phyloP scores from a whole-genome alignment of 2,888 invertebrate species.

The Stenolophus ochropezus region DNA sequence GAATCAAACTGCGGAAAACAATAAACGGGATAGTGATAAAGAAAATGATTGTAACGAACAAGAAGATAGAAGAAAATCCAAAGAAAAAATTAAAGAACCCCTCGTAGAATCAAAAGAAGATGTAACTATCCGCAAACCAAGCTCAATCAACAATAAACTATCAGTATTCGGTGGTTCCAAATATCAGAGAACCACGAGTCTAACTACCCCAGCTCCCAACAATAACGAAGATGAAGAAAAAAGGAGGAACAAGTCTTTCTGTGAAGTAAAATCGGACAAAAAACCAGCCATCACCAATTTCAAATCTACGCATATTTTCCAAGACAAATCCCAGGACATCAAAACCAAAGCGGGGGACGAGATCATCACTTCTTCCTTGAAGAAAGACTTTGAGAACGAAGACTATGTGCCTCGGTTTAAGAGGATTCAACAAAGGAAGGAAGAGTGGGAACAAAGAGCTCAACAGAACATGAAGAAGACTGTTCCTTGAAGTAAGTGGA shows the following conservation, averaged over 20 bases:
- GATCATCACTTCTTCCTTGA: conserved; percentile 62
- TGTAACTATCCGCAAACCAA: conserved; percentile 68
- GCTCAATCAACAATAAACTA: conserved; percentile 60
- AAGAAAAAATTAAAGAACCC: conserved; percentile 66
- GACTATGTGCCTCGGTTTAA: conserved; percentile 77
- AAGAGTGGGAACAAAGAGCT: conserved; percentile 86
- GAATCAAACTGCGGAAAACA: conserved; percentile 72
- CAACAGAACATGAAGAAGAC: conserved; percentile 81
- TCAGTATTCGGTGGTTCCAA: conserved; percentile 63
- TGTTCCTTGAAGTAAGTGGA: conserved; percentile 21
- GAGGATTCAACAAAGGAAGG: conserved; percentile 83
- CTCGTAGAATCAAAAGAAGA: conserved; percentile 66
- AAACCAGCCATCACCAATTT: conserved; percentile 58
- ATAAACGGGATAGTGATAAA: conserved; percentile 83
- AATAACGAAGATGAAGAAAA: conserved; percentile 65
- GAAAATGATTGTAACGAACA: conserved; percentile 79
- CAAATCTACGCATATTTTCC: conserved; percentile 51
- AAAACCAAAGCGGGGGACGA: conserved; percentile 65
- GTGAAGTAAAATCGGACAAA: conserved; percentile 70
- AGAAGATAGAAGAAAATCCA: conserved; percentile 71
- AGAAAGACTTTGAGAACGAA: conserved; percentile 63
- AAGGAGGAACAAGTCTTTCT: conserved; percentile 69
- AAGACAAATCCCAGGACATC: conserved; percentile 64
- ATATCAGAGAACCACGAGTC: conserved; percentile 68
- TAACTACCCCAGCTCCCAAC: conserved; percentile 66